Evolutionary conservation across 1,140 invertebrate genomes (phyloP), one percentile per base, ranked within the genome.

Genomic region (Drosophila chauvacae): DNA sequence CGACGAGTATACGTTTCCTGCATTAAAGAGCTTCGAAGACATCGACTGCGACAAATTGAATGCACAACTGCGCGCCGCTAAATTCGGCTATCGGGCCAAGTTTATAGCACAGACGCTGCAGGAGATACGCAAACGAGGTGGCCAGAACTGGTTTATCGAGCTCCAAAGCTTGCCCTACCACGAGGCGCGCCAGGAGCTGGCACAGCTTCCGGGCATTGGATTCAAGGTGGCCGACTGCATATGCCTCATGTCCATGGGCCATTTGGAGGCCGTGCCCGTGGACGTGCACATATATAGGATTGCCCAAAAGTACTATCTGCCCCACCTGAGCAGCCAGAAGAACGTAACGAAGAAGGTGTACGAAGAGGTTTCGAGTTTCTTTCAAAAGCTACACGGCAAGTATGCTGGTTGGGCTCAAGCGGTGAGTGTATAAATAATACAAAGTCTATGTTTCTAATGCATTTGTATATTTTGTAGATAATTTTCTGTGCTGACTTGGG

Each of bases 141-240:
- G 96, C 4, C 81, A 93, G 7, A 64, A 94, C 10, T 98, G 97
- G 97, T 93, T 99, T 37, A 81, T 94, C 26, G 91, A 93, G 48
- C 93, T 99, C 18, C 94, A 95, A 76, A 93, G 94, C 50, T 35
- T 95, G 87, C 91, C 94, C 3, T 99, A 98, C 91, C 91, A 93
- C 63, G 94, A 96, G 83, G 96, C 97, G 14, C 96, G 95, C 85
- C 80, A 92, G 48, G 94, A 96, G 85, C 93, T 99, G 3, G 95
- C 97, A 92, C 94, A 95, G 77, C 92, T 99, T 14, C 95, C 95
- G 74, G 98, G 98, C 18, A 95, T 99, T 87, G 98, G 98, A 35
- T 96, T 96, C 30, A 98, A 98, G 94, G 97, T 99, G 23, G 98
- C 98, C n/a, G 98, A 99, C 93, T 99, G 98, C 93, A 97, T 99